These are phyloP conservation scores for Augochlorella aurata DNA, from an alignment of 2,888 invertebrate species.

Conservation along the genomic window DNA sequence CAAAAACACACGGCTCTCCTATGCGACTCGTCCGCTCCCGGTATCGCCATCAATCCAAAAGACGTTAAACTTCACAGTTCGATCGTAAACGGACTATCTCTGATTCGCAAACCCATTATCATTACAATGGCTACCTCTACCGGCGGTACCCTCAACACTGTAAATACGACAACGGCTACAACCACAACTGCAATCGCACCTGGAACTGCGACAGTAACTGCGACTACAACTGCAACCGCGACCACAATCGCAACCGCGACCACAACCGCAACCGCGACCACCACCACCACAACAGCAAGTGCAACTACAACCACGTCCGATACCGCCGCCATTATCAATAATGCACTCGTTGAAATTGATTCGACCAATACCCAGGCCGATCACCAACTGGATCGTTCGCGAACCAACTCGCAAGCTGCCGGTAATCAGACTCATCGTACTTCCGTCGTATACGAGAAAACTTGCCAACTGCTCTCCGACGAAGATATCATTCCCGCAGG, in stretches of 20 bases:
- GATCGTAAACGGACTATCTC: slow-evolving; percentile 83
- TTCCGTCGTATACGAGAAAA: slow-evolving; percentile 76
- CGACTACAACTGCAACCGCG: not conserved
- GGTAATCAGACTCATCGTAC: slow-evolving; percentile 35
- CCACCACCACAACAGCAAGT: not conserved
- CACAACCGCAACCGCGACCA: not conserved
- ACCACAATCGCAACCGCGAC: not conserved
- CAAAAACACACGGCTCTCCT: slow-evolving; percentile 86
- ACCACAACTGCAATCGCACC: not conserved
- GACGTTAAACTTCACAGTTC: slow-evolving; percentile 85
- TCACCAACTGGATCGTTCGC: not conserved
- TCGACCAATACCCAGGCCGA: slow-evolving; percentile 38
- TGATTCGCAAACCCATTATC: slow-evolving; percentile 40
- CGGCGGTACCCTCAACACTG: not conserved
- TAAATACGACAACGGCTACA: not conserved
- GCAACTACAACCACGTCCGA: not conserved
- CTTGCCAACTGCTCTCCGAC: slow-evolving; percentile 76
- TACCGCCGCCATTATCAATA: not conserved
- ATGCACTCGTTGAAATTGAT: not conserved
- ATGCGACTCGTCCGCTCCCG: slow-evolving; percentile 84
- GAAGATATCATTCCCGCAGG: slow-evolving; percentile 64
- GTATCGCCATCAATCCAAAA: slow-evolving; percentile 85
- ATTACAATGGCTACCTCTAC: slow-evolving; percentile 8
- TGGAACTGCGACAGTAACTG: too few species aligned
- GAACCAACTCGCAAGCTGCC: not conserved